These are phyloP conservation scores for Apis laboriosa DNA, from an alignment of 1,140 invertebrate genomes.

Conservation along the genomic window DNA sequence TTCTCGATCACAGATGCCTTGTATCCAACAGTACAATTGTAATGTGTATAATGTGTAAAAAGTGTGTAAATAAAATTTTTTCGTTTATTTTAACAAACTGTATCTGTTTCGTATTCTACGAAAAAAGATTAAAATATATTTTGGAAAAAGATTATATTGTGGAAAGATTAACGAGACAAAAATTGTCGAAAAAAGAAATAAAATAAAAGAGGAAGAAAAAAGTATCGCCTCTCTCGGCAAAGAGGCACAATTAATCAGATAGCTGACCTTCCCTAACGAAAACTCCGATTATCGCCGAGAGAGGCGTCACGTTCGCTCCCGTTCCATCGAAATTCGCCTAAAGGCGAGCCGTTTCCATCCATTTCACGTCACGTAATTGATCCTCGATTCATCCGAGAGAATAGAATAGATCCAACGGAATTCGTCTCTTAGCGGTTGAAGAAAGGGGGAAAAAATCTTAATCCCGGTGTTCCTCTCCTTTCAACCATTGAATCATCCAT, in stretches of 20 bases:
- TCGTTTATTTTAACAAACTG: too few relatives aligned
- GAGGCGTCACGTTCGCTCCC: not conserved
- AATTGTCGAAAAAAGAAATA: too few relatives aligned
- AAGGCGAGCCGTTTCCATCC: not conserved
- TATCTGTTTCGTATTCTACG: too few relatives aligned
- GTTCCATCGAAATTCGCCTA: not conserved
- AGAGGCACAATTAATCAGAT: not conserved
- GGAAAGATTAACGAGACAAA: too few relatives aligned
- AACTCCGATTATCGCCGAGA: not conserved
- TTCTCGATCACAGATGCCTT: too few relatives aligned
- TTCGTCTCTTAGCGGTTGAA: too few relatives aligned
- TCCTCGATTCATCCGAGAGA: not conserved
- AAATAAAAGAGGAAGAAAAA: not conserved
- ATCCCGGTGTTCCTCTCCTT: not conserved
- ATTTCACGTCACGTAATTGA: not conserved
- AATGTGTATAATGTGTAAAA: too few relatives aligned
- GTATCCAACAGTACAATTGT: too few relatives aligned
- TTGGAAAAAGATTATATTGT: too few relatives aligned
- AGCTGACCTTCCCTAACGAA: not conserved
- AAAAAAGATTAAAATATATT: too few relatives aligned
- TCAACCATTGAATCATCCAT: not conserved
- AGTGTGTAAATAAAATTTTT: too few relatives aligned
- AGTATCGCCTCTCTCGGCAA: not conserved
- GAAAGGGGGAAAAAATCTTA: slow-evolving; percentile 1
- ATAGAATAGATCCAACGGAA: too few relatives aligned